phyloP scores from a whole-genome alignment of 53 echinoderm and acorn worm species.

The Crossaster papposus region DNA sequence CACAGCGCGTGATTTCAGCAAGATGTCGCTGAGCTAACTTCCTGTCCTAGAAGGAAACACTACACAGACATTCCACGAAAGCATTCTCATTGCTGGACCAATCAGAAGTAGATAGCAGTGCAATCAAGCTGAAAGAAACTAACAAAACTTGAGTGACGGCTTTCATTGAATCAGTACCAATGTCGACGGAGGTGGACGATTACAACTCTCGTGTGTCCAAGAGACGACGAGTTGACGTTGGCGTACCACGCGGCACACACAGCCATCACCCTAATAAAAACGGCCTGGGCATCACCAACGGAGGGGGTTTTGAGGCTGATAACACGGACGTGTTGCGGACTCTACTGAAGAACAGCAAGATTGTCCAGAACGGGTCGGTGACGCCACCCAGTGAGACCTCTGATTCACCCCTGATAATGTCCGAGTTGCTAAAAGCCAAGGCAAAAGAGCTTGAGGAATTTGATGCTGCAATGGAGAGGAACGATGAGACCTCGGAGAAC shows the following conservation, averaged over 20 bases:
- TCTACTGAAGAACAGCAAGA: slow-evolving; percentile 69
- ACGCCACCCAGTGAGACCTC: slow-evolving; percentile 37
- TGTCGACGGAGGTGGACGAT: slow-evolving; percentile 59
- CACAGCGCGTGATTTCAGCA: slow-evolving; percentile 4
- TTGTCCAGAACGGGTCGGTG: slow-evolving; percentile 54
- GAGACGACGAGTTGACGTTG: slow-evolving; percentile 79
- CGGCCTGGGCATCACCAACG: slow-evolving; percentile 56
- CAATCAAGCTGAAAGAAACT: slow-evolving; percentile 44
- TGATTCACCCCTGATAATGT: slow-evolving; percentile 55
- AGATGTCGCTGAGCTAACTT: slow-evolving; percentile 50
- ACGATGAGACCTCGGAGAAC: slow-evolving; percentile 23
- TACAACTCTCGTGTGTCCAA: slow-evolving; percentile 62
- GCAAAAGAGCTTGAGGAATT: slow-evolving; percentile 50
- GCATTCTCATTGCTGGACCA: slow-evolving; percentile 11
- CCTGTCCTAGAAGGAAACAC: slow-evolving; percentile 53
- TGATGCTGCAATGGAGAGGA: slow-evolving; percentile 28
- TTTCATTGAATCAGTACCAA: slow-evolving; percentile 32
- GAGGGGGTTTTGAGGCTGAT: slow-evolving; percentile 60
- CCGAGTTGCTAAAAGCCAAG: slow-evolving; percentile 49
- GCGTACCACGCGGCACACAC: slow-evolving; percentile 72
- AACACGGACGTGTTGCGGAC: slow-evolving; percentile 78
- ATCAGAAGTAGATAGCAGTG: slow-evolving; percentile 20
- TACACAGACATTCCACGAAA: slow-evolving; percentile 46
- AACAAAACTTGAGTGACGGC: not conserved
- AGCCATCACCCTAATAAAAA: slow-evolving; percentile 65